phyloP scores from a whole-genome alignment of 2,797 vertebrate species.

The Pseudopleuronectes americanus region DNA sequence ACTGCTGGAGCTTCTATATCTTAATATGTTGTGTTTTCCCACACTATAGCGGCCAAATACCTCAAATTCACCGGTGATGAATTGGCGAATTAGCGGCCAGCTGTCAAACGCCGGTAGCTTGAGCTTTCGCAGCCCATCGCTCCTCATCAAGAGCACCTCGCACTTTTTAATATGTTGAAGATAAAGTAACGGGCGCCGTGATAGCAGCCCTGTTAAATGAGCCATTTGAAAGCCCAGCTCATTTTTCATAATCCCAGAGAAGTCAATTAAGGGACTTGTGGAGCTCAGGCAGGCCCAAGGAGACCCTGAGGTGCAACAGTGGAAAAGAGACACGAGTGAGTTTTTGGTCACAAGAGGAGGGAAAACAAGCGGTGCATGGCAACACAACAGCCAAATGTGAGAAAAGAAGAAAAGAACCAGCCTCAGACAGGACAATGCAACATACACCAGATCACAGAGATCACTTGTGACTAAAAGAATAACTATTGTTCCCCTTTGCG shows the following conservation, averaged over 20 bases:
- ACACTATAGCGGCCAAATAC: constrained; percentile 29
- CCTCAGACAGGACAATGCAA: constrained; percentile 37
- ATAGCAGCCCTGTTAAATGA: constrained; percentile 72
- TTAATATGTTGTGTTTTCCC: constrained; percentile 52
- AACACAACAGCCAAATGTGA: constrained; percentile 36
- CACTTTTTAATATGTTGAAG: constrained; percentile 65
- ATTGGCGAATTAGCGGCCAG: constrained; percentile 65
- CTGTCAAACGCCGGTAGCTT: constrained; percentile 56
- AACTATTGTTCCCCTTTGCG: constrained; percentile 57
- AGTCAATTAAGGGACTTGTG: constrained; percentile 71
- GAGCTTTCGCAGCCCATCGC: constrained; percentile 56
- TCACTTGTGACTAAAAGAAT: constrained; percentile 60
- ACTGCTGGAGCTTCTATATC: constrained; percentile 22
- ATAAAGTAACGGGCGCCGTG: constrained; percentile 66
- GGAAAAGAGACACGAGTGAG: constrained; percentile 29
- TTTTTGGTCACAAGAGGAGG: constrained; percentile 30
- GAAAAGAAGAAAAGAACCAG: constrained; percentile 42
- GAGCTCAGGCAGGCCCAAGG: constrained; percentile 49
- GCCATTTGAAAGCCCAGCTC: constrained; percentile 68
- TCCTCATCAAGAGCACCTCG: constrained; percentile 68
- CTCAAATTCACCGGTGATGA: constrained; percentile 65
- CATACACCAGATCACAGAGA: constrained; percentile 61
- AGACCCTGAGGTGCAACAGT: constrained; percentile 45
- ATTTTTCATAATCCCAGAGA: constrained; percentile 74
- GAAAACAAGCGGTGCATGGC: constrained; percentile 27